Evolutionary conservation across 2,797 vertebrate species (phyloP), one percentile per base, ranked within the genome.

Genomic region (Botia kubotai): DNA sequence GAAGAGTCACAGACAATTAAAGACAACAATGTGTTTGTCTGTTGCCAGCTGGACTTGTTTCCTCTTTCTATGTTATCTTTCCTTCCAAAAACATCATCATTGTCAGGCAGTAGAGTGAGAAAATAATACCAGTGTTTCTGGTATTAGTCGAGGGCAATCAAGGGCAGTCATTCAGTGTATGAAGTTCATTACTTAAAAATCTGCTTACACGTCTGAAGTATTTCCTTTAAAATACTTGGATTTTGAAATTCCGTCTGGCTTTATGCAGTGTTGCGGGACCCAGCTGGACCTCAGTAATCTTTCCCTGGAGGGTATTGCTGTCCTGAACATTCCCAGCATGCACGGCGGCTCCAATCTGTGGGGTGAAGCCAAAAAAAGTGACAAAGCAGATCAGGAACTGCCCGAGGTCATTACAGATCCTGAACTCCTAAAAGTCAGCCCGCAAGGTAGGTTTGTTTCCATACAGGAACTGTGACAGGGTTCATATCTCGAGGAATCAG

Each of bases 251-350:
- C 26, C 73, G 11, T 77, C 74, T 67, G 6, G 0, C 46, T 4
- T 75, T 50, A 36, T 63, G 17, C 83, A 98, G 97, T 97, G 96
- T 85, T 96, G 94, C 19, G 95, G 95, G 67, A 94, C 86, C 73
- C 87, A 85, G 0, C 83, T 98, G 87, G 95, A 96, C 85, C 92
- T 98, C 86, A 94, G 93, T 70, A 86, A 72, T 79, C 67, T 91
- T 14, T 93, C 95, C 5, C 90, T 98, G 82, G 96, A 96, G 83
- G 96, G 96, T 62, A 93, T 98, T 19, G 97, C 97, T 2, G 90
- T 98, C 57, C 94, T 98, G 78, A 98, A 98, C 91, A 98, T 98
- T 92, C 97, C 97, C 86, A 98, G 97, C 92, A 98, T 94, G 85
- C 96, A 98, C 0, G 97, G 97, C 0, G 97, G 97, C 81, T 98